Conservation (phyloP, 2,888 invertebrate genomes). For the Scaptomyza parva region DNA sequence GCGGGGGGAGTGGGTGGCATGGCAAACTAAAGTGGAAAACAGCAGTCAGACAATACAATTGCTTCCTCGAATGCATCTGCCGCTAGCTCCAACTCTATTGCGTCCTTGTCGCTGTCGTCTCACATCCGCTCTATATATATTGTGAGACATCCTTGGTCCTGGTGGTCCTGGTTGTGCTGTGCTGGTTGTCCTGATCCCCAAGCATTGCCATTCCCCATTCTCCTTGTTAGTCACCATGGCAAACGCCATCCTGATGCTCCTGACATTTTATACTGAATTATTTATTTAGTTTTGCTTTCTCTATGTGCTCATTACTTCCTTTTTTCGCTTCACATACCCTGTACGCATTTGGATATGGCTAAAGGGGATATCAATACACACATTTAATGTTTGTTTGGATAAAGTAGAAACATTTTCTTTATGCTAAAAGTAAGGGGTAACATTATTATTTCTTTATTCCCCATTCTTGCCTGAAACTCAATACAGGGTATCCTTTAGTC, state of each 20-base stretch:
- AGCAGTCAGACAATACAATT: conserved; percentile 78
- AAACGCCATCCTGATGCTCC: conserved; percentile 55
- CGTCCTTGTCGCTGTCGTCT: conserved; percentile 38
- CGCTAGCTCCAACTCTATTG: conserved; percentile 8
- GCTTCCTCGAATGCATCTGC: conserved; percentile 76
- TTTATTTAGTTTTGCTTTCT: conserved; percentile 73
- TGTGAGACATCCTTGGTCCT: conserved; percentile 33
- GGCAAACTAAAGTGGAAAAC: conserved; percentile 76
- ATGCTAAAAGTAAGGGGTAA: too few relatives aligned
- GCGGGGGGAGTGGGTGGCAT: conserved; percentile 43
- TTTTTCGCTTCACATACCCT: conserved; percentile 45
- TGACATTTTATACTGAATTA: conserved; percentile 81
- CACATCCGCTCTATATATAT: conserved; percentile 40
- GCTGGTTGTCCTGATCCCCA: not conserved
- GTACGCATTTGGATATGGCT: not conserved
- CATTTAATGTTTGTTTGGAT: too few relatives aligned
- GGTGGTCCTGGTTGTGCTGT: not conserved
- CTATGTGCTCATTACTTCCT: conserved; percentile 64
- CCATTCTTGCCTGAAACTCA: too few relatives aligned
- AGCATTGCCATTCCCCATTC: conserved; percentile 13
- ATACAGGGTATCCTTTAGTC: conserved; percentile 13
- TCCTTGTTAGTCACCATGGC: conserved; percentile 52
- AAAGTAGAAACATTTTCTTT: too few relatives aligned
- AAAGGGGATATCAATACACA: not conserved
- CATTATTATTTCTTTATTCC: too few relatives aligned